These are phyloP conservation scores for Nebria salina DNA, from an alignment of 2,888 invertebrate species.

Conservation along the genomic window DNA sequence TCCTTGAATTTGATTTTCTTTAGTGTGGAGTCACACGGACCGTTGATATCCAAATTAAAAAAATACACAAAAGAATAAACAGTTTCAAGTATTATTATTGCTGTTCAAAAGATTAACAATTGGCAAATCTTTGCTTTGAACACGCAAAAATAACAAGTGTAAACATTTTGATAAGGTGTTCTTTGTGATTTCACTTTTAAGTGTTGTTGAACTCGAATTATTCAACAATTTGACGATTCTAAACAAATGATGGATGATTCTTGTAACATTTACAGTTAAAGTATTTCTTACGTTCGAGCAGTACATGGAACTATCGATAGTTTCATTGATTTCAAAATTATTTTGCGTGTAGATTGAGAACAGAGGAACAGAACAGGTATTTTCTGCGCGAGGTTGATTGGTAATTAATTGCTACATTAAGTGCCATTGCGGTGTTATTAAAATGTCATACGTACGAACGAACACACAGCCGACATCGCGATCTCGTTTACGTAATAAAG, in stretches of 20 bases:
- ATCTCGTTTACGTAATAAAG: not conserved
- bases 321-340: not conserved
- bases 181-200: not conserved
- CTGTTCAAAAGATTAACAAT: not conserved
- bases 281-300: not conserved
- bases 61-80: not conserved
- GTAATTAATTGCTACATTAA: conserved; percentile 43
- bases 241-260: not conserved
- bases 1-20: conserved; percentile 1
- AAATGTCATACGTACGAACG: conserved; percentile 39
- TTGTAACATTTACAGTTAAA: not conserved
- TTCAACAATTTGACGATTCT: not conserved
- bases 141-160: not conserved
- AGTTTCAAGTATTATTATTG: not conserved
- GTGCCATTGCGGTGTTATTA: conserved; percentile 35
- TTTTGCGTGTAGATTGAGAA: conserved; percentile 13
- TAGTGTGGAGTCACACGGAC: not conserved
- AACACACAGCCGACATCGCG: not conserved
- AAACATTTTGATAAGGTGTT: not conserved
- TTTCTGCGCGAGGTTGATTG: conserved; percentile 30
- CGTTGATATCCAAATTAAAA: not conserved
- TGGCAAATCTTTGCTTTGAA: not conserved
- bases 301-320: not conserved
- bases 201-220: not conserved
- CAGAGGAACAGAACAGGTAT: conserved; percentile 25